Conservation (phyloP, 2,888 invertebrate species). For the Parelbella ahira region DNA sequence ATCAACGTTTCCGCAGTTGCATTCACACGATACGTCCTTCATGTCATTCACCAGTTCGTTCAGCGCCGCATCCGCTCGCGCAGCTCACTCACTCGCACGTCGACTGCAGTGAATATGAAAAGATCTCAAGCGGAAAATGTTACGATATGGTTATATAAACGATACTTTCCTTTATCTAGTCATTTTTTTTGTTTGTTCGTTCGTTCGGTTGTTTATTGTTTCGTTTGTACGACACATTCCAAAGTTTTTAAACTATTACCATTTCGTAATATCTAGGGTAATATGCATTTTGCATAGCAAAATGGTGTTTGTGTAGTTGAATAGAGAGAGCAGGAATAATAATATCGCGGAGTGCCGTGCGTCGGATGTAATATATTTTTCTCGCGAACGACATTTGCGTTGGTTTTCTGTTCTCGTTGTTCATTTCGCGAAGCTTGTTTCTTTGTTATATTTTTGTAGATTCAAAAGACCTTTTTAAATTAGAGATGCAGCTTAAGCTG, state of each 20-base stretch:
- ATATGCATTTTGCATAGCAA: conserved; percentile 77
- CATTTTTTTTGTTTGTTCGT: conserved; percentile 59
- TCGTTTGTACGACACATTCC: conserved; percentile 57
- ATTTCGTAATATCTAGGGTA: conserved; percentile 60
- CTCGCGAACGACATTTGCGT: conserved; percentile 36
- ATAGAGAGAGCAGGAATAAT: conserved; percentile 50
- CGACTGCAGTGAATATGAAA: conserved; percentile 40
- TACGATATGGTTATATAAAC: conserved; percentile 37
- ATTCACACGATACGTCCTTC: conserved; percentile 10
- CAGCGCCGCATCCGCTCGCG: no score
- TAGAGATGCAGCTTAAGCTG: conserved; percentile 72
- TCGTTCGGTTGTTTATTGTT: no score
- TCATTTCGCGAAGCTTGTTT: conserved; percentile 49
- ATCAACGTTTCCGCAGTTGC: conserved; percentile 32
- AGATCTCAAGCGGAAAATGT: conserved; percentile 55
- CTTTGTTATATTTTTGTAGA: conserved; percentile 65
- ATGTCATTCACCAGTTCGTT: no score
- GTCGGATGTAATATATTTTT: conserved; percentile 41
- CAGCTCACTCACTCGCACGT: no score
- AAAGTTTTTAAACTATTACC: conserved; percentile 63
- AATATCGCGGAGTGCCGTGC: conserved; percentile 51
- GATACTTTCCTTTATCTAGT: conserved; percentile 68
- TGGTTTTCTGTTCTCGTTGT: conserved; percentile 32
- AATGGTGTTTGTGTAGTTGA: conserved; percentile 67
- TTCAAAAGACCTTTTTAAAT: conserved; percentile 62